Conservation (phyloP, 2,797 vertebrate genomes). For the Synaphobranchus kaupii region DNA sequence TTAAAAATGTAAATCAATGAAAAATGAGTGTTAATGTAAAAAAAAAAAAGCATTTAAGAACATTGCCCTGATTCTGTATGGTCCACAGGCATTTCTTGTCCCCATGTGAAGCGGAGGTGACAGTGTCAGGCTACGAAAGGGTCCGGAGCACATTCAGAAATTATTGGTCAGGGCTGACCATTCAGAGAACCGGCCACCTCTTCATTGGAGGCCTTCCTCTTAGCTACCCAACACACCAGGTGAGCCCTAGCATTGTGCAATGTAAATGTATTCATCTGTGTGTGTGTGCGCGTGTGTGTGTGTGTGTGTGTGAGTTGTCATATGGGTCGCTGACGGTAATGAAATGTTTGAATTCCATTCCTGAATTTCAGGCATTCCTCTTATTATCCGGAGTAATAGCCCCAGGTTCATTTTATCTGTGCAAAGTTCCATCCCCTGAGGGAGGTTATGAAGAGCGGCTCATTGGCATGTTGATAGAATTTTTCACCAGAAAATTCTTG, state of each 20-base stretch:
- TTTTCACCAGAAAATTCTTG: not conserved
- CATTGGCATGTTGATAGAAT: conserved; percentile 19
- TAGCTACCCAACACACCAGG: conserved; percentile 62
- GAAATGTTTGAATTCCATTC: conserved; percentile 3
- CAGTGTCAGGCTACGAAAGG: conserved; percentile 58
- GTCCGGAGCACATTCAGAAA: conserved; percentile 62
- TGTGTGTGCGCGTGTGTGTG: not conserved
- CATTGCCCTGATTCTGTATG: conserved; percentile 25
- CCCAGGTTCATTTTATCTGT: conserved; percentile 8
- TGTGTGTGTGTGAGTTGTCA: not conserved
- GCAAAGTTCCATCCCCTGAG: not conserved
- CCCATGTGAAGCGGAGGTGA: conserved; percentile 78
- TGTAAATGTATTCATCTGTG: not conserved
- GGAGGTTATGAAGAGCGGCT: conserved; percentile 5
- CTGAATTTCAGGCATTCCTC: conserved; percentile 1
- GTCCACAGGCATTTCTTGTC: conserved; percentile 72
- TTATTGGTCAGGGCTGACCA: conserved; percentile 58
- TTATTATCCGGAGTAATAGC: conserved; percentile 11
- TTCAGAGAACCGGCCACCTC: conserved; percentile 66
- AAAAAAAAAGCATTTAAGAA: not conserved
- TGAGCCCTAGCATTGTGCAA: conserved; percentile 46
- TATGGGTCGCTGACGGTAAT: not conserved
- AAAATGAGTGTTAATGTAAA: not conserved
- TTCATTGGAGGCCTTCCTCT: conserved; percentile 78
- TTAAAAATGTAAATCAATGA: not conserved